Base-by-base conservation (phyloP, 2,797 vertebrate genomes). In the Propithecus perrieri region DNA sequence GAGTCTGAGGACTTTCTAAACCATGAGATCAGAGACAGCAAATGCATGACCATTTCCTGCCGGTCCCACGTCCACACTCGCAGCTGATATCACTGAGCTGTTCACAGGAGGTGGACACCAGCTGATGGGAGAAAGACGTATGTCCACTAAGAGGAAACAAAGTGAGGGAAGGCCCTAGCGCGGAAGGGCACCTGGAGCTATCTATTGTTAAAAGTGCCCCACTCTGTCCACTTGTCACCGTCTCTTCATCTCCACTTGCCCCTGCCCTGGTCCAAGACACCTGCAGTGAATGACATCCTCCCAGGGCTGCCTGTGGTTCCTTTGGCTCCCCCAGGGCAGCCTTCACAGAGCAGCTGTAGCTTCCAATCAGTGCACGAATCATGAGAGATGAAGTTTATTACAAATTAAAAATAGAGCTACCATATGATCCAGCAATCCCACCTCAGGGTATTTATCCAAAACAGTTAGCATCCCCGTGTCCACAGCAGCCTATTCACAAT, bases 1-100 rank as follows among this genome's bases (percentile, higher is more conserved):
- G 74, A 63, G 63, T 57, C 26, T 30, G 33, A 71, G 57, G 43
- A n/a, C 9, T 0, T 24, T 2, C 30, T 2, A 41, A 61, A 22
- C 30, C 2, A 2, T 75, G 35, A 69, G n/a, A n/a, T 43, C 41
- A 57, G 74, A 67, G 35, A 80, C 0, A 8, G n/a, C 22, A 75
- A 71, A 41, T 0, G 17, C 11, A 35, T 1, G 7, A 24, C 33
- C 4, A 2, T 4, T 6, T 5, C 12, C 4, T 33, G 13, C 61
- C 4, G 30, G 43, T 22, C 22, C 7, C 11, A 65, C 20, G 15
- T 30, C 79, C n/a, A 78, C 57, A 50, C 13, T n/a, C 57, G 33
- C 28, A 28, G 38, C 46, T 59, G 41, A 33, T 26, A 14, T 43
- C 53, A 5, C n/a, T n/a, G 33, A 63, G 43, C 15, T 7, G 0